Conservation (phyloP, 2,888 invertebrate species). For the Digitonthophagus gazella region DNA sequence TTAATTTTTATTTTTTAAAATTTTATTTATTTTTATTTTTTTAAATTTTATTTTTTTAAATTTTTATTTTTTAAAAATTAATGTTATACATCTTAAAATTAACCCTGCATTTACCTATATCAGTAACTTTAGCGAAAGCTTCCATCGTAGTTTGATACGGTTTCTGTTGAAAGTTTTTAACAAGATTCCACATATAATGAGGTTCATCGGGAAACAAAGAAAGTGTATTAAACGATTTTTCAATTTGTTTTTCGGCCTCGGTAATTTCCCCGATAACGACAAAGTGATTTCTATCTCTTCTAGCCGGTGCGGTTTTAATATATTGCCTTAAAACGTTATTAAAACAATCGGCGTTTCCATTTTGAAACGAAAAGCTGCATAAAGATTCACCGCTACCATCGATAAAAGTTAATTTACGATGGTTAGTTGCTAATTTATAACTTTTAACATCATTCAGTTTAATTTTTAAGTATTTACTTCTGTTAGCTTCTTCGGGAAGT, state of each 20-base stretch:
- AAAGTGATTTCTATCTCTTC: conserved; percentile 69
- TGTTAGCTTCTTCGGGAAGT: conserved; percentile 49
- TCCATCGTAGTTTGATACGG: conserved; percentile 83
- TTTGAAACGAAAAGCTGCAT: conserved; percentile 83
- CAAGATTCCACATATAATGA: conserved; percentile 65
- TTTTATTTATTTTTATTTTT: too few species aligned
- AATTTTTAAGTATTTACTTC: conserved; percentile 56
- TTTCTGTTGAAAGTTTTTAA: conserved; percentile 61
- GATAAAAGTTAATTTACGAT: conserved; percentile 62
- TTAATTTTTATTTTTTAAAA: too few species aligned
- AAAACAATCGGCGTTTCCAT: conserved; percentile 81
- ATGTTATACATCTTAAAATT: too few species aligned
- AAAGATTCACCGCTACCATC: conserved; percentile 70
- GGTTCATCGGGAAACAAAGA: conserved; percentile 74
- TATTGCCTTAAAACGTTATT: conserved; percentile 62
- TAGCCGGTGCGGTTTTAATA: conserved; percentile 65
- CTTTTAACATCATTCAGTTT: conserved; percentile 65
- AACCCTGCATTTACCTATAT: conserved; percentile 60
- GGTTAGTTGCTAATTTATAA: conserved; percentile 59
- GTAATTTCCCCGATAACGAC: conserved; percentile 68
- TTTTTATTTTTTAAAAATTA: too few species aligned
- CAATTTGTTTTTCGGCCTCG: conserved; percentile 67
- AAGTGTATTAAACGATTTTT: conserved; percentile 83
- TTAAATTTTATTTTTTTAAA: too few species aligned
- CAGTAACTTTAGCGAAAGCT: conserved; percentile 83